These are phyloP conservation scores for Drosophila leonis DNA, from an alignment of 2,888 invertebrate genomes.

Conservation along the genomic window DNA sequence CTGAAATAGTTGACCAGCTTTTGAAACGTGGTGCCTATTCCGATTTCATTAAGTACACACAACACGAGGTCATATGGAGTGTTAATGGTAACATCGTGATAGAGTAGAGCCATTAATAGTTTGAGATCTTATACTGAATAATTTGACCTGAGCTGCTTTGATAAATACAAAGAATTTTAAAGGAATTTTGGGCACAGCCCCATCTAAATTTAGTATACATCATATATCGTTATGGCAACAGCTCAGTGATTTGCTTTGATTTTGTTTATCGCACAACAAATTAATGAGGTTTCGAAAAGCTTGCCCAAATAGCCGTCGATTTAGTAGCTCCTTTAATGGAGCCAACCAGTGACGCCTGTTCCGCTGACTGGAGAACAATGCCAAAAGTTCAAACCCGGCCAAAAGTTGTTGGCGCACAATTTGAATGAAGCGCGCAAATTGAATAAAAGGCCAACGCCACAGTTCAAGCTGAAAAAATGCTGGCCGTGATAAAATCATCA, in stretches of 20 bases:
- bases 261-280: constrained; percentile 17
- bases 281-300: constrained; percentile 32
- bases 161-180: not conserved
- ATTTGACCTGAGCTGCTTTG: not conserved
- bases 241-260: constrained; percentile 2
- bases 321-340: constrained; percentile 12
- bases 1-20: constrained; percentile 27
- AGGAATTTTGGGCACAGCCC: not conserved
- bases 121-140: not conserved
- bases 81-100: constrained; percentile 41
- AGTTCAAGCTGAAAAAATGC: constrained; percentile 72
- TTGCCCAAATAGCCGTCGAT: constrained; percentile 5
- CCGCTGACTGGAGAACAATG: constrained; percentile 52
- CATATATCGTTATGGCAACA: not conserved
- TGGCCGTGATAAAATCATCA: constrained; percentile 70
- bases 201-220: not conserved
- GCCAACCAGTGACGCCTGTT: constrained; percentile 28
- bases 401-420: constrained; percentile 56
- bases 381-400: constrained; percentile 64
- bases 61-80: constrained; percentile 27
- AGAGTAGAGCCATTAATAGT: constrained; percentile 31
- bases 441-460: constrained; percentile 70
- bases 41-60: constrained; percentile 12
- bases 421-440: constrained; percentile 71
- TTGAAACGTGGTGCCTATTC: not conserved